Evolutionary conservation across 2,888 invertebrate genomes (phyloP).

Genomic region (Villa cingulata): DNA sequence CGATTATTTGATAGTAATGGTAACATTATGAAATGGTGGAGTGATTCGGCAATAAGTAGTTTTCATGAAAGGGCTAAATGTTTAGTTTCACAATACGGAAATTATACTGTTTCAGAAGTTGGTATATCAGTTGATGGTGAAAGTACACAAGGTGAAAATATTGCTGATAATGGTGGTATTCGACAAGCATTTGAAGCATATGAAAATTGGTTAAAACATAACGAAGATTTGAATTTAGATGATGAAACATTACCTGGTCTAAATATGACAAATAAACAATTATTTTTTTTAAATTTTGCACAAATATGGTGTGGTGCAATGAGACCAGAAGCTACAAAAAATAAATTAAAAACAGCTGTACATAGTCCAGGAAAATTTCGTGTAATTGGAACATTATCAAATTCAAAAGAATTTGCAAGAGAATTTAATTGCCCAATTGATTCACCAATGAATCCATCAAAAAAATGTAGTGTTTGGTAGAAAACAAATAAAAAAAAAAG

Average conservation of each 20-base stretch:
- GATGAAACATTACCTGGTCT: slow-evolving; percentile 56
- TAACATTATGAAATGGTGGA: slow-evolving; percentile 80
- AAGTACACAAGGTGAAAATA: slow-evolving; percentile 79
- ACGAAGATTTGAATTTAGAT: slow-evolving; percentile 26
- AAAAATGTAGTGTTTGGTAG: slow-evolving; percentile 68
- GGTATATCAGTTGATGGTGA: slow-evolving; percentile 61
- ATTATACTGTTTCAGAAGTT: slow-evolving; percentile 68
- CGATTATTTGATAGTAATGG: slow-evolving; percentile 86
- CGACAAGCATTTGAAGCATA: slow-evolving; percentile 86
- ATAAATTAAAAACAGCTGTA: slow-evolving; percentile 67
- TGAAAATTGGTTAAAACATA: slow-evolving; percentile 53
- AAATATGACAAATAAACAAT: slow-evolving; percentile 62
- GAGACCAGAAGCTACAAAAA: slow-evolving; percentile 65
- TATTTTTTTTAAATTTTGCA: slow-evolving; percentile 85
- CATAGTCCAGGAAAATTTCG: slow-evolving; percentile 73
- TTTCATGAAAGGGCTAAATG: slow-evolving; percentile 66
- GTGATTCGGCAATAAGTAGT: slow-evolving; percentile 53
- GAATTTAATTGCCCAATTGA: slow-evolving; percentile 57
- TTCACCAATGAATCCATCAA: slow-evolving; percentile 64
- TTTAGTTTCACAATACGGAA: slow-evolving; percentile 74
- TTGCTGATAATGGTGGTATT: slow-evolving; percentile 92
- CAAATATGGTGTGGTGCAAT: slow-evolving; percentile 75
- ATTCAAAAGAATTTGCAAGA: slow-evolving; percentile 60
- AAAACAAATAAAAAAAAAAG: too few relatives aligned
- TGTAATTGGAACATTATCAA: slow-evolving; percentile 65